A percentile compares a stretch with the other conserved stretches of the same genome.
These are phyloP conservation scores for Pemphigus obesinymphae DNA, from an alignment of 1,140 invertebrate species.

Conservation along the genomic window DNA sequence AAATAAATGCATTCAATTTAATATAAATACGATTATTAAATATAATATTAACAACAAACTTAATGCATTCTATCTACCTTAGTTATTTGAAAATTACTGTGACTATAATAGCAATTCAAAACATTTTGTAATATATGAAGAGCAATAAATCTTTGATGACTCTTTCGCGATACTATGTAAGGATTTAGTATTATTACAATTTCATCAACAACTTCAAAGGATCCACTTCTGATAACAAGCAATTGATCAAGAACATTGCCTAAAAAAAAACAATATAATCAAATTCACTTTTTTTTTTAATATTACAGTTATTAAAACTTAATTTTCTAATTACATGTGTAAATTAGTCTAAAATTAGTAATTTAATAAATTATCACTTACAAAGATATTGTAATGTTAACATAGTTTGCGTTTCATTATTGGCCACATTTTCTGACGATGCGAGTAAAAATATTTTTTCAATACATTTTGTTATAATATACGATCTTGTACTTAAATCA, in stretches of 20 bases:
- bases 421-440: not conserved
- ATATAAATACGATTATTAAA: no score
- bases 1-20: not conserved
- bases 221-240: slow-evolving; percentile 27
- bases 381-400: slow-evolving; percentile 23
- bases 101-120: slow-evolving; percentile 28
- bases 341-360: not conserved
- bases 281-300: no score
- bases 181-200: not conserved
- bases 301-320: no score
- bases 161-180: slow-evolving; percentile 1
- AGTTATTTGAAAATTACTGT: slow-evolving; percentile 32
- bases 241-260: slow-evolving; percentile 27
- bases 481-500: slow-evolving; percentile 14
- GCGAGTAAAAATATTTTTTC: not conserved
- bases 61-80: not conserved
- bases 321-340: no score
- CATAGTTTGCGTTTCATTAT: not conserved
- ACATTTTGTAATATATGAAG: slow-evolving; percentile 8
- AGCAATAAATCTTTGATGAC: slow-evolving; percentile 21
- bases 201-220: slow-evolving; percentile 26
- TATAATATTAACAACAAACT: not conserved
- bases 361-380: not conserved
- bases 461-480: slow-evolving; percentile 25
- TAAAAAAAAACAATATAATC: not conserved